Base-by-base conservation (phyloP, 2,113 vertebrate species). In the Tricholaema leucomelas region DNA sequence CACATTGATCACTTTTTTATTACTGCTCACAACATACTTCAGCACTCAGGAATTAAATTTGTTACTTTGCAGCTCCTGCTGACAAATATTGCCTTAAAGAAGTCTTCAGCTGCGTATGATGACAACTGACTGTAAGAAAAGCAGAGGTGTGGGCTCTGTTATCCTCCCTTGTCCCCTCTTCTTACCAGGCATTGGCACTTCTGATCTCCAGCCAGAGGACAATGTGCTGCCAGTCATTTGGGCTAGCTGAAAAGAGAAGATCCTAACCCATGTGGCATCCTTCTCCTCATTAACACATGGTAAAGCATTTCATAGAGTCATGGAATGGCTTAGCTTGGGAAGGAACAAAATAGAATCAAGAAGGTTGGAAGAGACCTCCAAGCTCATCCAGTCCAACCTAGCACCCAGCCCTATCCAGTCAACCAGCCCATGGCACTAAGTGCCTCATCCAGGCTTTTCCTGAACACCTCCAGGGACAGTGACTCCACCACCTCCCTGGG, bases 21-120 rank as follows among this genome's bases (percentile, higher is more conserved):
- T 91, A 92, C 8, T 28, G 48, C 23, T 36, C 66, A 95, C 73
- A 85, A 64, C 31, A 78, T 65, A 88, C 54, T 78, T 75, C 58
- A 91, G 38, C 52, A 87, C 69, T 88, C 79, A 75, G 71, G 88
- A 82, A 92, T 23, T n/a, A 85, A 40, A 72, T 46, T 78, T 88
- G 60, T 88, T 74, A 72, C 64, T 23, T 67, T 59, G 56, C 65
- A 88, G 48, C 56, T 95, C 92, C 63, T 94, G 93, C 81, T 92
- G 87, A 94, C 72, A 96, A 96, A 85, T 89, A 95, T 71, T 96
- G 91, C 87, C 91, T 95, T 93, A 35, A 77, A 81, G 76, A 84
- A 85, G 52, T 60, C 44, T 92, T 77, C 93, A 91, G 77, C 73
- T 82, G 78, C 0, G 0, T 65, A 35, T 30, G 46, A 7, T 36